Evolutionary conservation across 2,888 invertebrate genomes (phyloP).

Genomic region (Neoaliturus tenellus): DNA sequence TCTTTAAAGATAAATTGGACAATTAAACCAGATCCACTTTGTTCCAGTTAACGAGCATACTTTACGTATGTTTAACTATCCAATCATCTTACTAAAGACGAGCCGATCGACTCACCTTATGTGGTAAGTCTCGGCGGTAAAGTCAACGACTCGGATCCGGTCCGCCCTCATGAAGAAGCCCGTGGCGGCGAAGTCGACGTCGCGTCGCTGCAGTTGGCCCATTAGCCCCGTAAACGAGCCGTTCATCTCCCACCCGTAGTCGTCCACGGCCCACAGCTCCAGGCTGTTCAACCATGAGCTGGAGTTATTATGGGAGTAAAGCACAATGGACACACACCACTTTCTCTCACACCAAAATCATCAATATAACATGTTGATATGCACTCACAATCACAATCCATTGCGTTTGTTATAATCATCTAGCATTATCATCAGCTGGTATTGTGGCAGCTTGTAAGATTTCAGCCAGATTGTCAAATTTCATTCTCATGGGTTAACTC

Average conservation of each 20-base stretch:
- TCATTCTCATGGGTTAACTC: too few relatives aligned
- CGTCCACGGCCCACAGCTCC: constrained; percentile 71
- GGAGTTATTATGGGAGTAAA: background rate
- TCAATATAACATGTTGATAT: too few relatives aligned
- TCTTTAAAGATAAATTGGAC: too few relatives aligned
- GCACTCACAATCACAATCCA: too few relatives aligned
- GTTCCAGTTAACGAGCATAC: too few relatives aligned
- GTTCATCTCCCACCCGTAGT: constrained; percentile 76
- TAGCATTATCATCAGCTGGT: too few relatives aligned
- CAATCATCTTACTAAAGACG: too few relatives aligned
- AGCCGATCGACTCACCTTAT: constrained; percentile 70
- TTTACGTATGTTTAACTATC: background rate
- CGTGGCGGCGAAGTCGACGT: constrained; percentile 76
- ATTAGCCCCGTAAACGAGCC: constrained; percentile 77
- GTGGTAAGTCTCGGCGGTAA: constrained; percentile 75
- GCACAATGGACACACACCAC: background rate
- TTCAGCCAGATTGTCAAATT: too few relatives aligned
- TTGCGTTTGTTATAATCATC: too few relatives aligned
- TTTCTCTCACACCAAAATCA: too few relatives aligned
- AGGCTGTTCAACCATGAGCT: constrained; percentile 68
- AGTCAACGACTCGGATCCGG: constrained; percentile 75
- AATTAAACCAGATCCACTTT: too few relatives aligned
- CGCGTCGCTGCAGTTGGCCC: constrained; percentile 76
- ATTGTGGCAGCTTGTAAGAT: too few relatives aligned
- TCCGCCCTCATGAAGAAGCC: constrained; percentile 77